Base-by-base conservation (phyloP, 2,113 vertebrate species). In the Edolisoma coerulescens region DNA sequence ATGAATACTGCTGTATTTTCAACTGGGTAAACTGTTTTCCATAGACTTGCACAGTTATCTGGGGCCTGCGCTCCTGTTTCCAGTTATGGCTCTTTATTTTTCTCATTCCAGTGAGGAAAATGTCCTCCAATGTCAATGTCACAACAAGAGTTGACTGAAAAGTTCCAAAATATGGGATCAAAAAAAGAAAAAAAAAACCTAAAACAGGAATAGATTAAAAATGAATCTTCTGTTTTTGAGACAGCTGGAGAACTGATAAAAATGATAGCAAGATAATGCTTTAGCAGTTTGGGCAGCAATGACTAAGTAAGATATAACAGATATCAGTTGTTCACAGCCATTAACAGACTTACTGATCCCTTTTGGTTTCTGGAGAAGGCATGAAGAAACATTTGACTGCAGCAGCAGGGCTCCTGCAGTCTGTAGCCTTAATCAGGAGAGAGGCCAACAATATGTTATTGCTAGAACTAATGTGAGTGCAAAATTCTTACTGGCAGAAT, bases 401-500 rank as follows among this genome's bases (percentile, higher is more conserved):
- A 89, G 49, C 73, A 89, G 49, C 50, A 57, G 77, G 52, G 53
- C 61, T 92, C n/a, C 49, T 65, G 47, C 68, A 42, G 60, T 49
- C 60, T 61, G 69, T 28, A 87, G 37, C 23, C 53, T 57, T 53
- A 81, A 9, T 84, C 76, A 81, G 61, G 47, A 80, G 8, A 77
- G 61, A 90, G 41, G 45, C 44, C 83, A 92, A 52, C 32, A 90
- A 81, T 47, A 88, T 52, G 28, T 57, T 91, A 35, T 50, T 93
- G 52, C 76, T 86, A 64, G 47, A 60, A 37, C n/a, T 86, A 75
- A 54, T 1, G 26, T 35, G 65, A 95, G 47, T 45, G 30, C 39
- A 63, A 68, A 96, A 90, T 90, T 92, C 35, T 60, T 81, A 60
- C 64, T 44, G 80, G 56, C 76, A 95, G 79, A 94, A 92, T 50